Percentiles rank a stretch among this genome's conserved stretches.
Evolutionary conservation across 1,140 invertebrate genomes (phyloP).

Genomic region (Teleogryllus occipitalis): DNA sequence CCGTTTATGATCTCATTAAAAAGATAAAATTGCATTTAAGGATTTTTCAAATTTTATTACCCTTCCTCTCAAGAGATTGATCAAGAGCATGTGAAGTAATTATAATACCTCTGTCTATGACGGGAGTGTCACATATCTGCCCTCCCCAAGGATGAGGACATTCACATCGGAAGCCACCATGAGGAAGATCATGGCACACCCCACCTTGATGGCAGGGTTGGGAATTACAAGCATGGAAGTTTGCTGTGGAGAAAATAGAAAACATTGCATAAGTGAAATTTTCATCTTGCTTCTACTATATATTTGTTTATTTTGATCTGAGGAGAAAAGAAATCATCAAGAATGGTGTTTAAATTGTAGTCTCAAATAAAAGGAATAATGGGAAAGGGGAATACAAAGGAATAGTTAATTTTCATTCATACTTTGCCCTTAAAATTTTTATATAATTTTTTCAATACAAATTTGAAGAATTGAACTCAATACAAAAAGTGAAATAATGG

Average conservation of each 20-base stretch:
- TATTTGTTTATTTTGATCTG: too few species aligned
- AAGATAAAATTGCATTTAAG: neutral
- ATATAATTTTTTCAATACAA: too few species aligned
- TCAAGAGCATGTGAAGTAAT: neutral
- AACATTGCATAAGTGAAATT: too few species aligned
- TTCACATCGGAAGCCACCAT: conserved; percentile 64
- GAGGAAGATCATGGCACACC: conserved; percentile 63
- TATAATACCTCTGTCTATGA: conserved; percentile 26
- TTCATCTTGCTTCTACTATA: too few species aligned
- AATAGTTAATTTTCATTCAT: too few species aligned
- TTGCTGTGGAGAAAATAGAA: conserved; percentile 50
- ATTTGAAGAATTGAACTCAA: too few species aligned
- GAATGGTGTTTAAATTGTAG: too few species aligned
- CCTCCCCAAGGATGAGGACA: conserved; percentile 66
- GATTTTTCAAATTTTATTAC: neutral
- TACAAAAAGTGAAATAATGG: too few species aligned
- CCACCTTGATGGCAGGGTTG: conserved; percentile 69
- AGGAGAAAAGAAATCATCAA: too few species aligned
- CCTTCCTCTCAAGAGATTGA: neutral
- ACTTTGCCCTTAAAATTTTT: too few species aligned
- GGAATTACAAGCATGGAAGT: conserved; percentile 61
- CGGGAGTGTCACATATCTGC: conserved; percentile 34
- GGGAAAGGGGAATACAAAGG: too few species aligned
- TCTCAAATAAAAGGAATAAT: too few species aligned
- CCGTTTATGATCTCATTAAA: neutral